Evolutionary conservation across 2,797 vertebrate genomes (phyloP), one percentile per base, ranked within the genome.

Genomic region (Chelon auratus): DNA sequence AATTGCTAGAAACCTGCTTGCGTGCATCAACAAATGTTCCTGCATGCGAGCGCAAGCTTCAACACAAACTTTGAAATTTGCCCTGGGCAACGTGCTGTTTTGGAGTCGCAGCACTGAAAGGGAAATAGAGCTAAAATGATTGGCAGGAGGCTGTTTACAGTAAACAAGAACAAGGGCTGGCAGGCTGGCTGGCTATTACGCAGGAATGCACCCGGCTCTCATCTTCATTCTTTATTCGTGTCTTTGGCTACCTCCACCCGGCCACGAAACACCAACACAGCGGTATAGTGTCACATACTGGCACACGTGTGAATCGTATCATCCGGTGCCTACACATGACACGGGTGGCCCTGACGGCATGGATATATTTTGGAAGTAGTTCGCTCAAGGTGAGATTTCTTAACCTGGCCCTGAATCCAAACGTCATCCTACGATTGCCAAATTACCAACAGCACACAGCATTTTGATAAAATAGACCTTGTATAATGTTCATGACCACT

Each of bases 121-220:
- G 57, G 59, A 75, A 68, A 11, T 54, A 64, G 48, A 61, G 72
- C 68, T 14, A 30, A 59, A 64, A 82, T 91, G 90, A 92, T 85
- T 91, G 90, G 78, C 89, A 84, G 75, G 57, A 76, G 82, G 77
- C 59, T 91, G 90, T 92, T 92, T 92, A 91, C 86, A 58, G 85
- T 92, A 89, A 92, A 92, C 87, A 92, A 73, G 80, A 86, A 84
- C 81, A 78, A 85, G 80, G 77, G 54, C 72, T 84, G 81, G 79
- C 78, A 67, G 77, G 50, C 68, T 60, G 71, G 62, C 57, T 69
- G 80, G 75, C 71, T 86, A 87, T 92, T 89, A 91, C 70, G 15
- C 74, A 90, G 88, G 92, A 93, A 92, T 92, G 88, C 75, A 82
- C 73, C 66, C 76, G 36, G 47, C 59, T 84, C 80, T 85, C 80